Base-by-base conservation (phyloP, 2,113 vertebrate genomes). In the Cyprinus carpio region DNA sequence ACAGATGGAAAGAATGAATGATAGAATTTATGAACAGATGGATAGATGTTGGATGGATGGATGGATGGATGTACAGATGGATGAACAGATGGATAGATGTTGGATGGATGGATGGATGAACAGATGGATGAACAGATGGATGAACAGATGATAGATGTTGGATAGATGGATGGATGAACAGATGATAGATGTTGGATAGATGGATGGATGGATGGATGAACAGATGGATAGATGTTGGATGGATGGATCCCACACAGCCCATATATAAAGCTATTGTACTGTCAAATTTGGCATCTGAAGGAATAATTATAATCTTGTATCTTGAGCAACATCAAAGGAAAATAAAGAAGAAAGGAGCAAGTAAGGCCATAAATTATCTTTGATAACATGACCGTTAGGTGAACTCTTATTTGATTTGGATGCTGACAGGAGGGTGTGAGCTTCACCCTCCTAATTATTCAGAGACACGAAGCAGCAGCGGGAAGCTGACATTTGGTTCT, bases 391-490 rank as follows among this genome's bases (percentile, higher is more conserved):
- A 91, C 88, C 87, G 20, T 20, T 31, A 56, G 81, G 20, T 93
- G 92, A 93, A 92, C 91, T 87, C 90, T 51, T n/a, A n/a, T 67
- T 78, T 87, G 84, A 89, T 79, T 13, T 54, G 56, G 56, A 60
- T 84, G 67, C 51, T 83, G 75, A 62, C 77, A 79, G 77, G 23
- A 69, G 16, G 75, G 10, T 23, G 40, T 86, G 84, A 85, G 54
- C 54, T 58, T 83, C 40, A 62, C 71, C 37, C 8, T 23, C 56
- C 4, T 40, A 29, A 74, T 87, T 84, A 72, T 12, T 80, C 40
- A 82, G 64, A 85, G 75, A 82, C 40, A 2, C 58, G 58, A 64
- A 87, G 46, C 25, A 37, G 80, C 77, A 27, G 37, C 31, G 11
- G 60, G 10, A 43, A 81, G 75, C 67, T 88, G 51, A 65, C 78